A percentile compares a stretch with the other conserved stretches of the same genome.
Evolutionary conservation across 1,140 invertebrate genomes (phyloP).

Genomic region (Leguminivora glycinivorella): DNA sequence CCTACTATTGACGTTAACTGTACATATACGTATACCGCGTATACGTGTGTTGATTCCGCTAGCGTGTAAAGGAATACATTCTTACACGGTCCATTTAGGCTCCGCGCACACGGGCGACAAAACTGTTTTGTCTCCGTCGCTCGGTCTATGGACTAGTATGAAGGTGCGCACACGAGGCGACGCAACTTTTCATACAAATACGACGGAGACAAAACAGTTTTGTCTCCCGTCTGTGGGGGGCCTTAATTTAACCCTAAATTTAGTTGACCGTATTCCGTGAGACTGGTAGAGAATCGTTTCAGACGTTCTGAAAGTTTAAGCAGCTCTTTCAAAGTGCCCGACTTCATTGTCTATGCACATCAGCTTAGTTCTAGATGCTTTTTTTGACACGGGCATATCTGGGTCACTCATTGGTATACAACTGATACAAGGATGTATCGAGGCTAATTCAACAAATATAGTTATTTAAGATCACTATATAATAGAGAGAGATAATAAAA

Average conservation of each 20-base stretch:
- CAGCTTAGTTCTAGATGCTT: background rate
- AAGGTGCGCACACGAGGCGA: too few species aligned
- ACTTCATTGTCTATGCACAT: conserved; percentile 10
- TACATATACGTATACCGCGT: background rate
- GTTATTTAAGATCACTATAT: too few species aligned
- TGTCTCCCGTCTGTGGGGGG: too few species aligned
- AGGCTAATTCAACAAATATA: background rate
- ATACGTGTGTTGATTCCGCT: conserved; percentile 9
- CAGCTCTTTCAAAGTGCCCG: conserved; percentile 1
- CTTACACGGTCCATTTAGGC: conserved; percentile 1
- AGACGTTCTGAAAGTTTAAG: background rate
- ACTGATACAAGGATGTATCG: background rate
- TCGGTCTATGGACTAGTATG: too few species aligned
- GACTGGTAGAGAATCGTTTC: background rate
- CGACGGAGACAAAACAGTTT: too few species aligned
- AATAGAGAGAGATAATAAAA: too few species aligned
- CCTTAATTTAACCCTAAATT: too few species aligned
- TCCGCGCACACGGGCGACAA: too few species aligned
- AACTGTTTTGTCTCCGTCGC: too few species aligned
- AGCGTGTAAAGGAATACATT: conserved; percentile 10
- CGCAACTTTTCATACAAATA: too few species aligned
- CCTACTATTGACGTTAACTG: too few species aligned
- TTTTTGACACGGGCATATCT: background rate
- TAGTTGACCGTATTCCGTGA: conserved; percentile 11
- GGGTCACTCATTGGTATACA: background rate